A percentile compares a stretch with the other conserved stretches of the same genome.
These are phyloP conservation scores for Fissipunctia ypsillon DNA, from an alignment of 2,888 invertebrate species.

Conservation along the genomic window DNA sequence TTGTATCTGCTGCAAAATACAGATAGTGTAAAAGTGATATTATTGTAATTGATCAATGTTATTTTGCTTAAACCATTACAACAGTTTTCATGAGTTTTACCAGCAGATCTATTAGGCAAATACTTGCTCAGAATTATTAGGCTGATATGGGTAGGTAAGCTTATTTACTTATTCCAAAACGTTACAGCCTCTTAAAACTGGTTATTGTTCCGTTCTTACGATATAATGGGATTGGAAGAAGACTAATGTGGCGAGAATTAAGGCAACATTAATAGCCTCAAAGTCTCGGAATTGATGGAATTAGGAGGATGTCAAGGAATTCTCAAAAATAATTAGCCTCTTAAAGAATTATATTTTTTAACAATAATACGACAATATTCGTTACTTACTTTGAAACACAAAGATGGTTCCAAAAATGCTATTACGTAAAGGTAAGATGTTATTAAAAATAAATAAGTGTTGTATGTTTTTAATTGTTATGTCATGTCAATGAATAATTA, in stretches of 20 bases:
- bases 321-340: background rate
- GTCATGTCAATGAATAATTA: slow-evolving; percentile 5
- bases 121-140: background rate
- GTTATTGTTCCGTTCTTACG: background rate
- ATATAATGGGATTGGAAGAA: background rate
- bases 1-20: too few relatives aligned
- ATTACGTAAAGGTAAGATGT: background rate
- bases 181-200: background rate
- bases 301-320: too few relatives aligned
- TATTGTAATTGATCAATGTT: background rate
- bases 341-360: background rate
- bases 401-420: background rate
- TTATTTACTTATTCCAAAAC: background rate
- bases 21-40: too few relatives aligned
- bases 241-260: background rate
- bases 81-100: too few relatives aligned
- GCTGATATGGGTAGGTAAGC: too few relatives aligned
- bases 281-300: too few relatives aligned
- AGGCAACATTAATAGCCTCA: background rate
- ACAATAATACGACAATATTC: background rate
- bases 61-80: background rate
- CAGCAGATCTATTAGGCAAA: background rate
- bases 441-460: background rate
- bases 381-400: background rate
- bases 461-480: background rate